Base-by-base conservation (phyloP, 37 sponge, comb jelly and placozoan species). In the Oscarella lobularis region DNA sequence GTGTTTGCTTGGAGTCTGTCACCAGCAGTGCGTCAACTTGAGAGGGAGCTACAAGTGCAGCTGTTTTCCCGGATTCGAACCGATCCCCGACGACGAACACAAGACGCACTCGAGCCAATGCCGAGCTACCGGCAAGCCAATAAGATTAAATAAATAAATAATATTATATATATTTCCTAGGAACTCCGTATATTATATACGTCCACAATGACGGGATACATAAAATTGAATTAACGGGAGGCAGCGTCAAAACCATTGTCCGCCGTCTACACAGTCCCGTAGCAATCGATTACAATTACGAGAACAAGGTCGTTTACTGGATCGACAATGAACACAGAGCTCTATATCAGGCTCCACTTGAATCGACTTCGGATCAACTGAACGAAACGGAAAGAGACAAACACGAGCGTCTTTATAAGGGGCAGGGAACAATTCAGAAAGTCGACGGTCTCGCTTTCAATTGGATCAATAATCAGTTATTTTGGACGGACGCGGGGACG, bases 401-500 rank as follows among this genome's bases (percentile, higher is more conserved):
- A n/a, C n/a, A n/a, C n/a, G n/a, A n/a, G n/a, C n/a, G n/a, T n/a
- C n/a, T n/a, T n/a, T n/a, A n/a, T n/a, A n/a, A n/a, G n/a, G 60
- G 60, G 14, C 9, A 20, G 9, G 60, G 60, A 20, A 48, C 60
- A 48, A 48, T 48, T 9, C 14, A 48, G 9, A 27, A 9, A 48
- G 14, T 20, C 20, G 60, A 48, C 20, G 60, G 60, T 27, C 60
- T 48, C 9, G 60, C 60, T 48, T 48, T 27, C 20, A 20, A 48
- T 20, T 48, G 60, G 60, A 48, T 48, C 60, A 48, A 48, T 48
- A 9, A 20, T 20, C 14, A 27, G 9, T 20, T 89, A 31, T 89
- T 81, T 40, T 89, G 90, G 90, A 80, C 68, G 0, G 79, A 80
- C 36, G 68, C 55, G 0, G 4, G 39, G 2, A 66, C 37, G 39